Evolutionary conservation across 1,140 invertebrate species (phyloP).

Genomic region (Lanistes nyassanus): DNA sequence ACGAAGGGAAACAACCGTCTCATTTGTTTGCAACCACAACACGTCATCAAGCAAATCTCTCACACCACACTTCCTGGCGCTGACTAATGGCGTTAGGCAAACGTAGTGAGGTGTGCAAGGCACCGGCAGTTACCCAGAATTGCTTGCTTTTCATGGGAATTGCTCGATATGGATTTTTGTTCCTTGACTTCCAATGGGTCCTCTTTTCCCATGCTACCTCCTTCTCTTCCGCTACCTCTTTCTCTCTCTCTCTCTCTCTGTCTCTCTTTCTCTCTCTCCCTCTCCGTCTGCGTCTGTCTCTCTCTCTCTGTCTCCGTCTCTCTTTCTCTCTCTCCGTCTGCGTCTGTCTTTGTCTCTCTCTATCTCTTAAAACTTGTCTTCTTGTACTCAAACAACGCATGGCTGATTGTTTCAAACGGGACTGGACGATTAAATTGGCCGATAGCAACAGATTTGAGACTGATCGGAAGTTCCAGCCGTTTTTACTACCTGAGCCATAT

Average conservation of each 20-base stretch:
- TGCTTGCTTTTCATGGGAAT: constrained; percentile 12
- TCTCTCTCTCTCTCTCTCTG: neutral
- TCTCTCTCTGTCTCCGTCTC: neutral
- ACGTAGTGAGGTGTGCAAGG: constrained; percentile 3
- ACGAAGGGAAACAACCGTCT: neutral
- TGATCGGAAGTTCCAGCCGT: too few species aligned
- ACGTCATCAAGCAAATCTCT: neutral
- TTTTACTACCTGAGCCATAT: too few species aligned
- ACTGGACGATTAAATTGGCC: too few species aligned
- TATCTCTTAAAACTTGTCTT: too few species aligned
- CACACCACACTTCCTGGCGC: neutral
- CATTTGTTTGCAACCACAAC: neutral
- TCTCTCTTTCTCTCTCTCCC: neutral
- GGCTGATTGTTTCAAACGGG: too few species aligned
- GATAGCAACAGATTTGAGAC: too few species aligned
- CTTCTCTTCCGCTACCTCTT: neutral
- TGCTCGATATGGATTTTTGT: constrained; percentile 5
- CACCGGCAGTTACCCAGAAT: constrained; percentile 3
- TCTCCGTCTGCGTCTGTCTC: neutral
- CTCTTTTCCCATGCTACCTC: neutral
- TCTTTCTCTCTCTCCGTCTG: constrained; percentile 7
- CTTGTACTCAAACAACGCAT: too few species aligned
- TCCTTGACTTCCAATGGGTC: neutral
- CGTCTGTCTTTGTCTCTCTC: too few species aligned
- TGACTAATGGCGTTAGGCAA: neutral